Percentiles rank a stretch among this genome's conserved stretches.
These are phyloP conservation scores for Horisme vitalbata DNA, from an alignment of 2,888 invertebrate genomes.

Conservation along the genomic window DNA sequence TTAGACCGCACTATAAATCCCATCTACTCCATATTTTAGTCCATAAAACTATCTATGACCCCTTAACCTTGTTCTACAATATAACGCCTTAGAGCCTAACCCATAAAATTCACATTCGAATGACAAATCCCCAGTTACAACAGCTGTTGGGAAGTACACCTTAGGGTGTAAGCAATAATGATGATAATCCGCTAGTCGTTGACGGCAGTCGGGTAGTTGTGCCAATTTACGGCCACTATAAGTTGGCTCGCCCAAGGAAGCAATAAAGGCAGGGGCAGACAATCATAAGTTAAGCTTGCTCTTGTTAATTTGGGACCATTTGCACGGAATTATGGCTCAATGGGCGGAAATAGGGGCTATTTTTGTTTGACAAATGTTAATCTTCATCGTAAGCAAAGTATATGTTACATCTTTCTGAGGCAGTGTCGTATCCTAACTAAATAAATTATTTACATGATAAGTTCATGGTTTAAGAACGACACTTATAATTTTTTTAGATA, in stretches of 20 bases:
- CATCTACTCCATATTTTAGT: constrained; percentile 1
- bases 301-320: constrained; percentile 19
- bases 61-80: constrained; percentile 1
- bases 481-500: too few species aligned
- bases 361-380: neutral
- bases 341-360: neutral
- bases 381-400: too few species aligned
- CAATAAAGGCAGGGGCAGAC: constrained; percentile 11
- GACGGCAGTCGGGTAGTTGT: constrained; percentile 8
- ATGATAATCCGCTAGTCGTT: constrained; percentile 1
- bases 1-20: constrained; percentile 10
- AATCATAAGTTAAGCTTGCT: constrained; percentile 19
- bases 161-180: constrained; percentile 4
- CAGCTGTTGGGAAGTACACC: constrained; percentile 6
- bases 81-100: constrained; percentile 3
- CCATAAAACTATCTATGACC: constrained; percentile 1
- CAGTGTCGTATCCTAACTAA: too few species aligned
- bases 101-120: constrained; percentile 16
- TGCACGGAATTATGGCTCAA: constrained; percentile 3
- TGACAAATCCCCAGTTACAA: constrained; percentile 3
- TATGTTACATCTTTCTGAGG: too few species aligned
- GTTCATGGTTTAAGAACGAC: too few species aligned
- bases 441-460: too few species aligned
- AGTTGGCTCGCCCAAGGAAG: constrained; percentile 10
- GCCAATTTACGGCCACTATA: constrained; percentile 12